Base-by-base conservation (phyloP, 2,113 vertebrate species). In the Phoxinus phoxinus region DNA sequence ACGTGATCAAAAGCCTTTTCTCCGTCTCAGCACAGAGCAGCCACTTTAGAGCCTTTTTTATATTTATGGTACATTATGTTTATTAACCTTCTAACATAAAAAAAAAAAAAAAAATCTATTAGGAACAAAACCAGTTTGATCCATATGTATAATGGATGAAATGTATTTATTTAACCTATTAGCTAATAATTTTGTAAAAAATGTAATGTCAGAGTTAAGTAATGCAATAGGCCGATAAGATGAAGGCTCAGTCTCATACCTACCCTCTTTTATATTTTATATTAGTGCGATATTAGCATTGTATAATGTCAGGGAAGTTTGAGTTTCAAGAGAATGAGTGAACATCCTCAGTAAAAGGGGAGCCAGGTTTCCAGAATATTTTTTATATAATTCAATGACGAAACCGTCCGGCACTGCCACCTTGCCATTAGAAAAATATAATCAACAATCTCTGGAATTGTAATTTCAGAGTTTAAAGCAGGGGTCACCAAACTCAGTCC, bases 361-460 rank as follows among this genome's bases (percentile, higher is more conserved):
- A n/a, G n/a, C n/a, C n/a, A n/a, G n/a, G n/a, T n/a, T n/a, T n/a
- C n/a, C n/a, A n/a, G n/a, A n/a, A n/a, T n/a, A n/a, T n/a, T n/a
- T n/a, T n/a, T n/a, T n/a, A n/a, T n/a, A n/a, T n/a, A 37, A 37
- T 37, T 37, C 35, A 37, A 37, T 37, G 6, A 3, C 35, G 6
- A 37, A 86, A 9, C 78, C 78, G 15, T 82, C 78, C 44, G 85
- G 85, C 11, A 53, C n/a, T n/a, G n/a, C 67, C 7, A 37, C 37
- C n/a, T 81, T 81, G 35, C 85, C 77, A 74, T 81, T 86, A 25
- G 76, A 65, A n/a, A 81, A 72, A 71, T 80, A 85, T 84, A 25
- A n/a, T 81, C 63, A n/a, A 72, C 3, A n/a, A 80, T 79, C 19
- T 72, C 76, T 41, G 72, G 30, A 56, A 35, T 56, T n/a, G 83